Evolutionary conservation across 2,797 vertebrate genomes (phyloP).

Genomic region (Anomalospiza imberbis): DNA sequence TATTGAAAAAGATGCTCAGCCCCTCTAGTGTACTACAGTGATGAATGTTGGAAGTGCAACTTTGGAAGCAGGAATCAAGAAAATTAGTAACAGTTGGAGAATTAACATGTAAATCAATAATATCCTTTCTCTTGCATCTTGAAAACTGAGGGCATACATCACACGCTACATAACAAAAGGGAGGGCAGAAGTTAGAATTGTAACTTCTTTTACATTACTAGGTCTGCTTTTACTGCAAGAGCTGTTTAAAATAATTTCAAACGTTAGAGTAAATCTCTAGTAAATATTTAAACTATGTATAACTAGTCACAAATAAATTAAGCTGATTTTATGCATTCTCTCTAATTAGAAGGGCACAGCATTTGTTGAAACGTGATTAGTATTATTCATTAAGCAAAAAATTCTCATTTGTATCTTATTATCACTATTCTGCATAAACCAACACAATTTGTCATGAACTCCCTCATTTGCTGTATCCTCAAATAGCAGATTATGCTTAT

Average conservation of each 20-base stretch:
- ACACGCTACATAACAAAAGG: conserved; percentile 21
- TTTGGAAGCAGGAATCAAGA: conserved; percentile 81
- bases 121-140: conserved; percentile 72
- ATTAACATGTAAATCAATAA: conserved; percentile 82
- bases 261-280: conserved; percentile 75
- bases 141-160: conserved; percentile 61
- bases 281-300: conserved; percentile 81
- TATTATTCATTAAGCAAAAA: conserved; percentile 83
- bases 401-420: conserved; percentile 84
- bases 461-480: conserved; percentile 99
- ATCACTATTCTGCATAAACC: conserved; percentile 89
- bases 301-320: conserved; percentile 84
- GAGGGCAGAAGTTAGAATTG: conserved; percentile 47
- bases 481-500: conserved; percentile 99
- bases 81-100: conserved; percentile 83
- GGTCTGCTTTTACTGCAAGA: conserved; percentile 52
- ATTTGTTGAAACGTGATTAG: conserved; percentile 83
- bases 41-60: conserved; percentile 80
- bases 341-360: conserved; percentile 82
- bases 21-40: conserved; percentile 80
- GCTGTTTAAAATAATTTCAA: conserved; percentile 74
- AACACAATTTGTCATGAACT: conserved; percentile 99
- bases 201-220: conserved; percentile 40
- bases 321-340: conserved; percentile 81
- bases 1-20: conserved; percentile 82